Base-by-base conservation (phyloP, 2,113 vertebrate species). In the Rhinichthys klamathensis region DNA sequence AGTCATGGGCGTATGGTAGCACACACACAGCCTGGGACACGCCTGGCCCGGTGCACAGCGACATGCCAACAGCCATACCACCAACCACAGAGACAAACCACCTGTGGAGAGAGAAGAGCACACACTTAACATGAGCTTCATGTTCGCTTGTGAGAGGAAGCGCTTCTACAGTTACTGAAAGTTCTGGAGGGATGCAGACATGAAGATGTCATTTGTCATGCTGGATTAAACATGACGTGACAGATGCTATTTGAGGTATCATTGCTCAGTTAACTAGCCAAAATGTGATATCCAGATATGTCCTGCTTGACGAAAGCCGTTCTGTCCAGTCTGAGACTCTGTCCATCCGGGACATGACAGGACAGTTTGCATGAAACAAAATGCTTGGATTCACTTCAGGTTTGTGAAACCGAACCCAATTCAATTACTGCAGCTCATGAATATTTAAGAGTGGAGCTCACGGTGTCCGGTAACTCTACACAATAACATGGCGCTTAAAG, bases 1-100 rank as follows among this genome's bases (percentile, higher is more conserved):
- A 30, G 98, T 99, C 95, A 98, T 97, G 60, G 98, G 97, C 35
- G 95, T 94, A n/a, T 96, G 94, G 93, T 98, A 99, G 94, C 98
- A 99, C 90, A 98, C 97, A 88, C 98, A 99, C 87, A 98, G 94
- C 84, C 94, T 95, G 15, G 98, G 98, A 89, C 97, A 99, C 87
- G 95, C 92, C 41, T 93, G 0, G 90, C 88, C n/a, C 93, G 96
- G 94, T 94, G 94, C 87, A 92, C 92, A 83, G 51, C 80, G 89
- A 76, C 85, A 56, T 92, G 94, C 93, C 91, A 97, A 93, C 91
- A 97, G 86, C 93, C 96, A 94, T 89, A 97, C 87, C 91, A 96
- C 90, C 87, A 97, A 91, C 96, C 96, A 96, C 74, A 96, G 89
- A 1, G 91, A 87, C 69, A 96, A 87, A 76, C 94, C 93, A 93